Conservation (phyloP, 2,888 invertebrate genomes). For the Cremastobaeus sp. region DNA sequence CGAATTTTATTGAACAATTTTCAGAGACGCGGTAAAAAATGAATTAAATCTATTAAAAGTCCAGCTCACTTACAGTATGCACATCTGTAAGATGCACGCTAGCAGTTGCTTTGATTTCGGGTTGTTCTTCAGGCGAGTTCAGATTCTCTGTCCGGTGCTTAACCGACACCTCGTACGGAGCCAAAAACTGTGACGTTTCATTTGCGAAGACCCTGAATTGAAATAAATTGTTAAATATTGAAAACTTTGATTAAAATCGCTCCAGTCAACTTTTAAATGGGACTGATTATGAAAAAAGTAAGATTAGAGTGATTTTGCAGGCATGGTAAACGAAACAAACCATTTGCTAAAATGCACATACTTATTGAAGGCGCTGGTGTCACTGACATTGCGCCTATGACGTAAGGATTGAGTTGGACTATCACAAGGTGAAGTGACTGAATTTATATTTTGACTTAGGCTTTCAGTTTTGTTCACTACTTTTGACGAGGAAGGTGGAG, state of each 20-base stretch:
- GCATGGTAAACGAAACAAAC: no score
- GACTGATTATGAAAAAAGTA: no score
- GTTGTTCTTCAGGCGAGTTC: constrained; percentile 75
- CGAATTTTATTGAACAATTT: no score
- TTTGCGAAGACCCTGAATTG: constrained; percentile 84
- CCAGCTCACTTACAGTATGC: constrained; percentile 76
- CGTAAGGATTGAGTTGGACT: constrained; percentile 78
- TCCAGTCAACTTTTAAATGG: no score
- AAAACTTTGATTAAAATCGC: constrained; percentile 7
- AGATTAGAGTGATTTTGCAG: no score
- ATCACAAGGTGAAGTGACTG: constrained; percentile 74
- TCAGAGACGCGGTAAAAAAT: no score
- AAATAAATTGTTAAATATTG: constrained; percentile 6
- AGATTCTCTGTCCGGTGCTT: constrained; percentile 79
- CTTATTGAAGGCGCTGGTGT: constrained; percentile 90
- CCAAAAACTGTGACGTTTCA: constrained; percentile 86
- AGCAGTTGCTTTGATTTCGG: constrained; percentile 71
- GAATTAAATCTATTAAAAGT: background rate
- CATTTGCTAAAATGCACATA: constrained; percentile 76
- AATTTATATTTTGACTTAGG: constrained; percentile 75
- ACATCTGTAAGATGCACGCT: no score
- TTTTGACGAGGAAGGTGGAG: constrained; percentile 71
- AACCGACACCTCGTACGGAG: constrained; percentile 85
- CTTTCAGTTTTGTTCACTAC: constrained; percentile 74
- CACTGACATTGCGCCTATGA: constrained; percentile 90